Evolutionary conservation across 2,888 invertebrate genomes (phyloP).

Genomic region (Ectemnius cavifrons): DNA sequence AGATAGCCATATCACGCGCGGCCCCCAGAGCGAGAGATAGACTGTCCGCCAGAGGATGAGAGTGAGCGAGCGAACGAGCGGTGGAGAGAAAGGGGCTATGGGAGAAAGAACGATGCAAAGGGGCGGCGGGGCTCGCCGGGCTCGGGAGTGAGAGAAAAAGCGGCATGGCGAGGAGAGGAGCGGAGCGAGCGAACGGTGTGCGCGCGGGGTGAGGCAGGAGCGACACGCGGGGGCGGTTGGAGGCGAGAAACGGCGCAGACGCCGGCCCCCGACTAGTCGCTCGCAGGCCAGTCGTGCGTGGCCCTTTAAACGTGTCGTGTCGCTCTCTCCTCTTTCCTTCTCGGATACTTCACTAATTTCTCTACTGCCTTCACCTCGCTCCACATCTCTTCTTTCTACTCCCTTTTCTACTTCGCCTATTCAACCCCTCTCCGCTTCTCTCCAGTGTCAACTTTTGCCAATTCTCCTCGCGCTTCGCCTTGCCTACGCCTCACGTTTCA

Average conservation of each 20-base stretch:
- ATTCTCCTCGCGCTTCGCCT: too few relatives aligned
- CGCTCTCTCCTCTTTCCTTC: conserved; percentile 11
- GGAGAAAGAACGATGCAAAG: not conserved
- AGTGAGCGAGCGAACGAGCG: not conserved
- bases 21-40: too few relatives aligned
- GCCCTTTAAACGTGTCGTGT: conserved; percentile 63
- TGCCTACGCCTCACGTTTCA: too few relatives aligned
- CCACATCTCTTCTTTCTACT: not conserved
- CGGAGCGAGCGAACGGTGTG: not conserved
- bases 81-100: not conserved
- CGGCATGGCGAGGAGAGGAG: conserved; percentile 2
- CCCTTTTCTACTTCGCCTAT: not conserved
- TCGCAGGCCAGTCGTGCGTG: conserved; percentile 68
- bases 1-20: conserved; percentile 17
- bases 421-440: not conserved
- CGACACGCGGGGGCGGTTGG: conserved; percentile 5
- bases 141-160: too few relatives aligned
- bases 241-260: conserved; percentile 45
- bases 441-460: too few relatives aligned
- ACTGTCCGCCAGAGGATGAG: too few relatives aligned
- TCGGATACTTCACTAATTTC: conserved; percentile 9
- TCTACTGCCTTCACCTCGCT: conserved; percentile 13
- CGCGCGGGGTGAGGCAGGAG: not conserved
- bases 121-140: not conserved
- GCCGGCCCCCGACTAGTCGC: conserved; percentile 51